Evolutionary conservation across 2,797 vertebrate species (phyloP).

Genomic region (Valencia hispanica): DNA sequence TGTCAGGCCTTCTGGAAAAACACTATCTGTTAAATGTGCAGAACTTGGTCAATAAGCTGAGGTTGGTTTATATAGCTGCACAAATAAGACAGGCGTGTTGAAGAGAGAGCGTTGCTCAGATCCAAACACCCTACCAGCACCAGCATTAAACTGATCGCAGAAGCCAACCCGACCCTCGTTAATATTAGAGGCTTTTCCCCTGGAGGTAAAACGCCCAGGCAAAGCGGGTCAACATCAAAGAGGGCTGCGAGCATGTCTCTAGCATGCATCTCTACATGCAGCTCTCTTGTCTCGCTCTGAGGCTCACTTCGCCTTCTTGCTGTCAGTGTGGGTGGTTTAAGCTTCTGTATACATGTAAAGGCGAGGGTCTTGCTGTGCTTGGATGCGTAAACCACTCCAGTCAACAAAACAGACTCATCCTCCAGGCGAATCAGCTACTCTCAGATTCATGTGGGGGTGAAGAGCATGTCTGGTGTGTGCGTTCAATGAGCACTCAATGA

Average conservation of each 20-base stretch:
- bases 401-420: slow-evolving; percentile 73
- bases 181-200: slow-evolving; percentile 55
- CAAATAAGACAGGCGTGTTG: slow-evolving; percentile 25
- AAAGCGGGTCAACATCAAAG: slow-evolving; percentile 72
- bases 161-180: slow-evolving; percentile 61
- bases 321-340: slow-evolving; percentile 66
- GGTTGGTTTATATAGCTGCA: neutral
- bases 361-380: slow-evolving; percentile 43
- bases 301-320: slow-evolving; percentile 48
- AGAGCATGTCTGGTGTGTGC: slow-evolving; percentile 40
- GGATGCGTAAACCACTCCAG: slow-evolving; percentile 58
- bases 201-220: slow-evolving; percentile 46
- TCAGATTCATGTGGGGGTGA: slow-evolving; percentile 58
- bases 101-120: slow-evolving; percentile 26
- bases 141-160: slow-evolving; percentile 43
- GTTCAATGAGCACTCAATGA: slow-evolving; percentile 24
- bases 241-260: slow-evolving; percentile 18
- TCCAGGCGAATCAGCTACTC: slow-evolving; percentile 57
- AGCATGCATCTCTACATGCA: slow-evolving; percentile 29
- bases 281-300: slow-evolving; percentile 48
- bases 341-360: slow-evolving; percentile 58
- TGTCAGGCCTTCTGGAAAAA: neutral
- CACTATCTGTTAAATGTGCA: neutral
- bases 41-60: slow-evolving; percentile 5
- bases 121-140: slow-evolving; percentile 2